Percentiles rank a stretch among this genome's conserved stretches.
phyloP scores from a whole-genome alignment of 64 coral and sea anemone species.

The Pocillopora verrucosa region DNA sequence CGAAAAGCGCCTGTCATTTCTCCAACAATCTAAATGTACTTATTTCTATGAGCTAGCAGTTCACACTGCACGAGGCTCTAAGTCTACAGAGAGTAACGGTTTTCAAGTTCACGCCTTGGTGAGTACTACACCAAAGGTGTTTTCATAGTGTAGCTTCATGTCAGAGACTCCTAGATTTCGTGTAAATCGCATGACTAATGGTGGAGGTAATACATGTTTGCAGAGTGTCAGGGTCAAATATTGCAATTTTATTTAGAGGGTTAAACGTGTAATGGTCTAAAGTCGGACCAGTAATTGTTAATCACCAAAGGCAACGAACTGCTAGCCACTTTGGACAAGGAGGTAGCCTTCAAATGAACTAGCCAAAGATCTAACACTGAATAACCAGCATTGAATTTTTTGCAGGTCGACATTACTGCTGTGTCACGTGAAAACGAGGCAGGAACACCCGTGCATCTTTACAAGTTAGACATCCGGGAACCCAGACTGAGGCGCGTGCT shows the following conservation, averaged over 20 bases:
- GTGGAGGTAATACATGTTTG: too few relatives aligned
- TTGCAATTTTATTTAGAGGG: background rate
- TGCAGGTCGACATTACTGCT: slow-evolving; percentile 30
- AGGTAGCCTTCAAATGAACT: too few relatives aligned
- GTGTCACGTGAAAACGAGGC: slow-evolving; percentile 28
- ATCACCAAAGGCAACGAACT: too few relatives aligned
- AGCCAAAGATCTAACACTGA: background rate
- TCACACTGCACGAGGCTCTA: slow-evolving; percentile 65
- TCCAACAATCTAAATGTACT: slow-evolving; percentile 40
- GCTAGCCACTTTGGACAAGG: too few relatives aligned
- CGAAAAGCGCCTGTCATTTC: slow-evolving; percentile 13
- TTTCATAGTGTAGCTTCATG: background rate
- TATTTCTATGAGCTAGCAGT: slow-evolving; percentile 75
- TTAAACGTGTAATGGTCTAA: background rate
- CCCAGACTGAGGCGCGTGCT: slow-evolving; percentile 34
- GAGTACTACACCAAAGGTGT: background rate
- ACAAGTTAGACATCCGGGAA: slow-evolving; percentile 22
- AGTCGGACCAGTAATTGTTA: too few relatives aligned
- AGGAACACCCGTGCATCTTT: slow-evolving; percentile 14
- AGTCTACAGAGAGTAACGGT: slow-evolving; percentile 67
- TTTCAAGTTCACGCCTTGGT: slow-evolving; percentile 58
- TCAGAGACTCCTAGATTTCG: too few relatives aligned
- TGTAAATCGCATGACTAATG: too few relatives aligned
- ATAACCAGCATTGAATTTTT: background rate
- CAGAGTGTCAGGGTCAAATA: background rate